phyloP scores from a whole-genome alignment of 2,888 invertebrate genomes.

The Caenorhabditis sp. region DNA sequence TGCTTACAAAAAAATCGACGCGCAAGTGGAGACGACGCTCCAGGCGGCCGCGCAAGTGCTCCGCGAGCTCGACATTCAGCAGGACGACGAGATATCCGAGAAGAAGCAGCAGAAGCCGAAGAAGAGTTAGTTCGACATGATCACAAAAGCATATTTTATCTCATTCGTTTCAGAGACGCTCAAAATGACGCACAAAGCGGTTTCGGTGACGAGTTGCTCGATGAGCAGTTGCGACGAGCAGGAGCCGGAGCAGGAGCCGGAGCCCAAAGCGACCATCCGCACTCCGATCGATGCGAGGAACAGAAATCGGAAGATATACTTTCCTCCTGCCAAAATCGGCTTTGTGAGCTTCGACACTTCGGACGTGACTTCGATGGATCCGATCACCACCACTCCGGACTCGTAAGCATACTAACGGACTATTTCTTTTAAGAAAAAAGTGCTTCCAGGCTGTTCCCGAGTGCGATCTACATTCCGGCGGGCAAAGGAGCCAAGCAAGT shows the following conservation, averaged over 20 bases:
- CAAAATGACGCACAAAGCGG: background rate
- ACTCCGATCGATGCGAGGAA: constrained; percentile 15
- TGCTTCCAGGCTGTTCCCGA: constrained; percentile 9
- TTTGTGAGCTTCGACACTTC: background rate
- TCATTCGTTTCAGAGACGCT: constrained; percentile 1
- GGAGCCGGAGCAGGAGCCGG: too few relatives aligned
- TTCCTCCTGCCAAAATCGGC: background rate
- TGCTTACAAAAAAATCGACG: constrained; percentile 36
- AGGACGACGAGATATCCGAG: background rate
- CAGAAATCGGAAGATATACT: background rate
- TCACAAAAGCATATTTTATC: too few relatives aligned
- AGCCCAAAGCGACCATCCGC: constrained; percentile 27
- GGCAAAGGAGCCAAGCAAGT: background rate
- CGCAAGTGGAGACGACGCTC: constrained; percentile 14
- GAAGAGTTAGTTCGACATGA: background rate
- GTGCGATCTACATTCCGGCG: constrained; percentile 35
- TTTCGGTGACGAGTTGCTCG: constrained; percentile 3
- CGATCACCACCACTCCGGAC: constrained; percentile 4
- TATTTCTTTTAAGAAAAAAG: background rate
- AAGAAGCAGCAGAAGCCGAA: background rate
- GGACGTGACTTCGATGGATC: too few relatives aligned
- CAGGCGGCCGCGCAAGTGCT: constrained; percentile 27
- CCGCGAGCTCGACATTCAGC: background rate
- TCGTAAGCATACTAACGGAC: background rate
- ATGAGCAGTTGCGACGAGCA: background rate